Conservation (phyloP, 2,888 invertebrate species). For the Clistopyga incitator region DNA sequence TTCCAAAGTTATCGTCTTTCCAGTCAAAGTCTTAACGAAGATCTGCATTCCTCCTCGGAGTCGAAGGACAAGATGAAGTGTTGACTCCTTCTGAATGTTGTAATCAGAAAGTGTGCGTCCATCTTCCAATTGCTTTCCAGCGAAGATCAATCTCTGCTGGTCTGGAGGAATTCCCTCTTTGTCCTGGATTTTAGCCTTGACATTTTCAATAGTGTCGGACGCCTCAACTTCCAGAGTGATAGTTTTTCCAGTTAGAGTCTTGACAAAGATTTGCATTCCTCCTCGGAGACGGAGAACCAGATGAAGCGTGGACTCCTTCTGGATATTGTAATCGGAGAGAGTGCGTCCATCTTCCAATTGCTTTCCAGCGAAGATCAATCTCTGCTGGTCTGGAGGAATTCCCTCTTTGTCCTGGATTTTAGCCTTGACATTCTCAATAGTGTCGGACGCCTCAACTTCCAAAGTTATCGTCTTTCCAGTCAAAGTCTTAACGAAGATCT, state of each 20-base stretch:
- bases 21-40: slow-evolving; percentile 72
- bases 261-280: slow-evolving; percentile 43
- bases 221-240: slow-evolving; percentile 67
- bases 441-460: slow-evolving; percentile 9
- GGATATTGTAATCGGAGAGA: slow-evolving; percentile 4
- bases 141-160: slow-evolving; percentile 69
- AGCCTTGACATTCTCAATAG: slow-evolving; percentile 14
- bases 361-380: slow-evolving; percentile 18
- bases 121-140: slow-evolving; percentile 68
- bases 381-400: slow-evolving; percentile 24
- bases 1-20: slow-evolving; percentile 71
- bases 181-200: slow-evolving; percentile 70
- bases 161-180: slow-evolving; percentile 70
- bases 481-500: slow-evolving; percentile 54
- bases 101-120: slow-evolving; percentile 52
- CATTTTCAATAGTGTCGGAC: slow-evolving; percentile 68
- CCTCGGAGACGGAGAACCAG: slow-evolving; percentile 9
- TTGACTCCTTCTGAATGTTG: slow-evolving; percentile 55
- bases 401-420: slow-evolving; percentile 22
- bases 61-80: slow-evolving; percentile 65
- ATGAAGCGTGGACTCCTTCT: slow-evolving; percentile 16
- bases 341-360: slow-evolving; percentile 14
- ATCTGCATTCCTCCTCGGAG: slow-evolving; percentile 70
- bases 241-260: slow-evolving; percentile 70
- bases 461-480: slow-evolving; percentile 66